phyloP scores from a whole-genome alignment of 2,888 invertebrate species.

The Platypus cylindrus region DNA sequence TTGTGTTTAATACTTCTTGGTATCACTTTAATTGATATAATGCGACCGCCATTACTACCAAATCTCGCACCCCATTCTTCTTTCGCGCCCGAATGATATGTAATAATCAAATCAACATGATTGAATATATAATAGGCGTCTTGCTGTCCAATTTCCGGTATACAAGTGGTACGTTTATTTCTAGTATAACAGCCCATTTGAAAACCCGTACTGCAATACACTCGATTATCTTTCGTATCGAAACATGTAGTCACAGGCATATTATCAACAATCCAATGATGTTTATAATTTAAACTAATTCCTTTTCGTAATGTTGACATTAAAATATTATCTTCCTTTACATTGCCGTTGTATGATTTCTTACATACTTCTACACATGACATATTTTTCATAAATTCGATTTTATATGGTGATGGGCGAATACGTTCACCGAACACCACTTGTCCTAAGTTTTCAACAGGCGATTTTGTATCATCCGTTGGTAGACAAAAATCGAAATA shows the following conservation, averaged over 20 bases:
- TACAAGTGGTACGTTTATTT: conserved; percentile 26
- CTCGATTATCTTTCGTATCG: conserved; percentile 51
- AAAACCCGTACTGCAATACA: conserved; percentile 84
- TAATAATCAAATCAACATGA: conserved; percentile 87
- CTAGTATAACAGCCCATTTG: conserved; percentile 78
- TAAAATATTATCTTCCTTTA: conserved; percentile 44
- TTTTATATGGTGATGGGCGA: conserved; percentile 82
- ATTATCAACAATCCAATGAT: conserved; percentile 98
- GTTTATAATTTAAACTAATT: conserved; percentile 87
- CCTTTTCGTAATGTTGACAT: conserved; percentile 80
- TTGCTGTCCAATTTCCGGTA: conserved; percentile 27
- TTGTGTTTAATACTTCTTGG: conserved; percentile 32
- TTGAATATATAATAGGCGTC: conserved; percentile 89
- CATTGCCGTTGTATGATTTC: conserved; percentile 56
- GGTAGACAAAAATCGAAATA: conserved; percentile 91
- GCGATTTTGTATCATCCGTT: conserved; percentile 60
- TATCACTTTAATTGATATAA: conserved; percentile 63
- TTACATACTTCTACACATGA: conserved; percentile 49
- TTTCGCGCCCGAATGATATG: conserved; percentile 77
- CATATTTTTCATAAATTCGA: conserved; percentile 66
- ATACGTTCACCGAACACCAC: conserved; percentile 99
- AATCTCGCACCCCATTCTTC: conserved; percentile 81
- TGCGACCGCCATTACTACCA: conserved; percentile 73
- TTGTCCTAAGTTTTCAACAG: conserved; percentile 96
- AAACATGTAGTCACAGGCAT: conserved; percentile 98